Conservation (phyloP, 2,888 invertebrate species). For the Nephrotoma guestfalica region DNA sequence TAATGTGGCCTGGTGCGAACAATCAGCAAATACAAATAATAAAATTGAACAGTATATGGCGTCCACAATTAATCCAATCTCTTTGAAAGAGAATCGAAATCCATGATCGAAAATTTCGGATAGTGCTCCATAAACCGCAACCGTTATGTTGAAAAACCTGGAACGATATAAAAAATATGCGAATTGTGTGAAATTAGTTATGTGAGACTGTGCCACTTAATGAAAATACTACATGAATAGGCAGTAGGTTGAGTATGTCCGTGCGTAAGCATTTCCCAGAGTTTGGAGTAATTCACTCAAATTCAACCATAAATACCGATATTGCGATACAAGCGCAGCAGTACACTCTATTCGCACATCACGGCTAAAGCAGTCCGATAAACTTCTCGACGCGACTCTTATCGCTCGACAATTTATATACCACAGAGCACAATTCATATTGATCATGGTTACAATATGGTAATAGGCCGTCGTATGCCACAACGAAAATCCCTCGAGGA, state of each 20-base stretch:
- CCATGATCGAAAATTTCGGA: constrained; percentile 54
- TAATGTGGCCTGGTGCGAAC: constrained; percentile 47
- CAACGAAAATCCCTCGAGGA: constrained; percentile 45
- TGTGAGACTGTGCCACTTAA: not conserved
- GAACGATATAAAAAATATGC: not conserved
- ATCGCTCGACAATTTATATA: constrained; percentile 54
- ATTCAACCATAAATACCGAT: constrained; percentile 47
- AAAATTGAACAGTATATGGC: constrained; percentile 43
- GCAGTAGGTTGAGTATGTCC: constrained; percentile 51
- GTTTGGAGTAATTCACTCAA: constrained; percentile 49
- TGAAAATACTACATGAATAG: constrained; percentile 39
- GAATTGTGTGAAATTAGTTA: not conserved
- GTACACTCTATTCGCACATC: constrained; percentile 41
- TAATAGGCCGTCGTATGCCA: constrained; percentile 41
- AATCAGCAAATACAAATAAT: constrained; percentile 49
- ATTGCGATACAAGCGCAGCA: constrained; percentile 41
- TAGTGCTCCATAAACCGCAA: constrained; percentile 49
- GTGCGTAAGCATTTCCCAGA: constrained; percentile 49
- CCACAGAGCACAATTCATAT: constrained; percentile 58
- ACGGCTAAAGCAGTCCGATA: constrained; percentile 40
- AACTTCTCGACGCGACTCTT: constrained; percentile 43
- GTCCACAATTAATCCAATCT: constrained; percentile 49
- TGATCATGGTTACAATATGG: constrained; percentile 55
- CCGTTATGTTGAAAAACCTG: constrained; percentile 50
- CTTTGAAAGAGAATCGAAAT: constrained; percentile 48